phyloP scores from a whole-genome alignment of 2,888 invertebrate genomes.

The Thecocarcelia acutangulata region DNA sequence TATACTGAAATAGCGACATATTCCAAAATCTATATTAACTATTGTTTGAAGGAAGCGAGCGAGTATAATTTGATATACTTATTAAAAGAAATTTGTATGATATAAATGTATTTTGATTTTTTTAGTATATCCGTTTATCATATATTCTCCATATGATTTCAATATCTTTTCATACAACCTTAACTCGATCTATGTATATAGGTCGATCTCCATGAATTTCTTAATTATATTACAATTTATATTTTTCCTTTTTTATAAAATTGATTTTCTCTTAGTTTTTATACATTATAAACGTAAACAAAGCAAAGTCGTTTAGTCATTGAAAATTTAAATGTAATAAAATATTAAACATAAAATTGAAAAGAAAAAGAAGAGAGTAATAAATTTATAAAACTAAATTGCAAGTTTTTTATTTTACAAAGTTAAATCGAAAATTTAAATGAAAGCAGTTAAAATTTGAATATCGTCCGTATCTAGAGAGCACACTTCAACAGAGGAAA shows the following conservation, averaged over 20 bases:
- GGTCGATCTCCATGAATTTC: constrained; percentile 24
- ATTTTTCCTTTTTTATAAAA: constrained; percentile 27
- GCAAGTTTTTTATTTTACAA: constrained; percentile 4
- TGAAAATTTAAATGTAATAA: constrained; percentile 71
- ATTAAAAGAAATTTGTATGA: constrained; percentile 13
- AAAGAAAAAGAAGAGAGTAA: constrained; percentile 40
- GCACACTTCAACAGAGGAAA: too few species aligned
- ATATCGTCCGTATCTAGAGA: too few species aligned
- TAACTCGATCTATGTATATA: constrained; percentile 29
- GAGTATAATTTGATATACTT: constrained; percentile 18
- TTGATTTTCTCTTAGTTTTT: constrained; percentile 26
- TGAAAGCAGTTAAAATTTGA: too few species aligned
- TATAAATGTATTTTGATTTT: constrained; percentile 36
- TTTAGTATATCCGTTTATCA: background rate
- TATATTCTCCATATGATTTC: constrained; percentile 4
- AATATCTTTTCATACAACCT: constrained; percentile 4
- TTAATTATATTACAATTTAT: constrained; percentile 39
- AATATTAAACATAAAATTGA: constrained; percentile 60
- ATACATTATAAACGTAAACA: constrained; percentile 63
- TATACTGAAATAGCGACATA: background rate
- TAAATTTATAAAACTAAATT: constrained; percentile 52
- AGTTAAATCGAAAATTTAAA: background rate
- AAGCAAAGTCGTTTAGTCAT: constrained; percentile 70
- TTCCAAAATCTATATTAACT: background rate
- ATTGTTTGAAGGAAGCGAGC: background rate